Evolutionary conservation across 64 coral and sea anemone genomes (phyloP), one percentile per base, ranked within the genome.

Genomic region (Montipora efflorescens): DNA sequence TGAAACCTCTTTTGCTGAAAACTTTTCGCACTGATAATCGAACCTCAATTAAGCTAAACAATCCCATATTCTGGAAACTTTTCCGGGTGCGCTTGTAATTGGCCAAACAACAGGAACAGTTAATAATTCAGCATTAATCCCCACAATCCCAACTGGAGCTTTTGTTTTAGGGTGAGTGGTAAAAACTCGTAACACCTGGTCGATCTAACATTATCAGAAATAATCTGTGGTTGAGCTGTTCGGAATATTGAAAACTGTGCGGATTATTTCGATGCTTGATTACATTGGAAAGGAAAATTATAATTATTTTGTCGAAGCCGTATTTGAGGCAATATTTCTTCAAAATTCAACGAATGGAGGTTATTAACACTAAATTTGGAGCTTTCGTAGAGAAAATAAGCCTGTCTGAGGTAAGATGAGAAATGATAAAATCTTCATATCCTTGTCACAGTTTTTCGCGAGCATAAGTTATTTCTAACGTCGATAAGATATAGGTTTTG

Each of bases 91-190:
- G 64, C 9, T 50, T 71, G 43, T 86, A 67, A 83, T 86, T 86
- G 64, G 82, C 66, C 68, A 46, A 22, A 21, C 28, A 49, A 23
- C n/a, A 79, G 15, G 55, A 43, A 43, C 57, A 82, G 53, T 86
- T 48, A 86, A 86, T 86, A 70, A 86, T 86, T 72, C 82, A 86
- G 82, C 12, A 47, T 51, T 66, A 86, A 64, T 64, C 59, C 66
- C 70, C 82, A 16, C 47, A 71, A 86, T 43, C 36, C 82, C 45
- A 78, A 13, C 66, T 71, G 11, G 16, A 84, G 61, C 64, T 84
- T 78, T 84, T 84, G 81, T 84, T 7, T 50, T 8, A 44, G 8
- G 9, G 14, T 0, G 13, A 57, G 14, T 84, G 47, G n/a, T 49
- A 86, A 78, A 86, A 72, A 45, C 28, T n/a, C 45, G 52, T 47